phyloP scores from a whole-genome alignment of 1,140 invertebrate species.

The Drosophila funebris region DNA sequence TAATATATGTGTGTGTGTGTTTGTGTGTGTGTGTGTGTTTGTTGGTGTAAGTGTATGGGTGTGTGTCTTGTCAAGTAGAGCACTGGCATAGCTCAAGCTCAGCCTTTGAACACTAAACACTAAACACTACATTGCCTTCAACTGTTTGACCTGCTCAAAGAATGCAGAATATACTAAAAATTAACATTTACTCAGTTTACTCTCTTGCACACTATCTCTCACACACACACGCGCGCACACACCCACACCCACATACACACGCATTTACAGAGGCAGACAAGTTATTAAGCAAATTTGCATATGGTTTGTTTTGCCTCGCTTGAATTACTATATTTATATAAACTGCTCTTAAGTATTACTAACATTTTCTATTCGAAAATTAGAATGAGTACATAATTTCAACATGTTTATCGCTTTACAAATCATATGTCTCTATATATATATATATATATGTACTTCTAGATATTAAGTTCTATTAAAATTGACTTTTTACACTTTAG shows the following conservation, averaged over 20 bases:
- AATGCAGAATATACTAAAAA: background rate
- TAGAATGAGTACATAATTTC: constrained; percentile 49
- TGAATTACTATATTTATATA: constrained; percentile 48
- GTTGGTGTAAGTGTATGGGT: background rate
- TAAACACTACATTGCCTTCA: background rate
- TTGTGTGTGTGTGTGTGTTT: background rate
- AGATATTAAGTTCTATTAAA: constrained; percentile 49
- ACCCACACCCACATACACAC: background rate
- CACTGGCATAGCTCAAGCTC: background rate
- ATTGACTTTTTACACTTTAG: constrained; percentile 72
- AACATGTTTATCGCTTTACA: constrained; percentile 32
- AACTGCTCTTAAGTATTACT: constrained; percentile 23
- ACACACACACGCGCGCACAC: background rate
- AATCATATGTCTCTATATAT: constrained; percentile 8
- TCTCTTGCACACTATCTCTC: background rate
- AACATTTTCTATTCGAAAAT: constrained; percentile 35
- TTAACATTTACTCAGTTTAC: background rate
- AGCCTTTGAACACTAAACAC: background rate
- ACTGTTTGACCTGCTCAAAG: background rate
- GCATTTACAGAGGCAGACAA: background rate
- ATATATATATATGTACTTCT: constrained; percentile 19
- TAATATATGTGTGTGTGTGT: background rate
- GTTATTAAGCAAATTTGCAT: background rate
- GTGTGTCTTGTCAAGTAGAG: background rate
- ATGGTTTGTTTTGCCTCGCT: constrained; percentile 27